Evolutionary conservation across 2,113 vertebrate species (phyloP).

Genomic region (Odobenus rosmarus): DNA sequence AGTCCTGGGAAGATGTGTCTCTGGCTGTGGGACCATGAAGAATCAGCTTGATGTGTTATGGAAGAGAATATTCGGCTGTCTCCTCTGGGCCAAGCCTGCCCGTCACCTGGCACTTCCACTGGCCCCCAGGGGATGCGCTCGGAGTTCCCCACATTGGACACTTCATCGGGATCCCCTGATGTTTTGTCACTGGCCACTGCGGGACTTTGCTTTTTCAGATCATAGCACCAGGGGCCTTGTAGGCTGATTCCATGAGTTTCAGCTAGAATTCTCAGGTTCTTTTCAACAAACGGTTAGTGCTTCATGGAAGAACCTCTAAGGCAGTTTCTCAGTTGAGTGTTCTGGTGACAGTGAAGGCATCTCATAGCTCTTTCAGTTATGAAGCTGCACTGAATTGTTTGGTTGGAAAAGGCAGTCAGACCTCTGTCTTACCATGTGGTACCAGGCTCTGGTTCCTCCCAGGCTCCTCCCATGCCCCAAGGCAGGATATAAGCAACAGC

Average conservation of each 20-base stretch:
- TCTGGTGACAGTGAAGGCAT: accelerated
- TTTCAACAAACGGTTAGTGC: not conserved
- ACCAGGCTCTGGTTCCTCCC: not conserved
- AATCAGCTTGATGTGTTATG: not conserved
- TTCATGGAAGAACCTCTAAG: not conserved
- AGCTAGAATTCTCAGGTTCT: not conserved
- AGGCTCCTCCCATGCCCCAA: too few relatives aligned
- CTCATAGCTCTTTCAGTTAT: not conserved
- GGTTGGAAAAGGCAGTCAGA: accelerated
- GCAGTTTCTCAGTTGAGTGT: not conserved
- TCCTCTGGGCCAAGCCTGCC: not conserved
- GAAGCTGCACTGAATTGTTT: not conserved
- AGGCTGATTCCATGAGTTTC: not conserved
- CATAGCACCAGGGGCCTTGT: not conserved
- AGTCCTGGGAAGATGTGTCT: not conserved
- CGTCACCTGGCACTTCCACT: not conserved
- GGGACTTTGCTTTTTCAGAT: not conserved
- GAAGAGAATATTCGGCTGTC: not conserved
- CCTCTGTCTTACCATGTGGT: not conserved
- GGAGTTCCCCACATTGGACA: not conserved
- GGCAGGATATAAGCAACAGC: not conserved
- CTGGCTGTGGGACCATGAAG: not conserved
- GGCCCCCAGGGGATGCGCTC: not conserved
- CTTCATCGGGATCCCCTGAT: not conserved
- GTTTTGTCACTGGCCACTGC: accelerated